phyloP scores from a whole-genome alignment of 2,888 invertebrate species.

The Zonitis immaculata region DNA sequence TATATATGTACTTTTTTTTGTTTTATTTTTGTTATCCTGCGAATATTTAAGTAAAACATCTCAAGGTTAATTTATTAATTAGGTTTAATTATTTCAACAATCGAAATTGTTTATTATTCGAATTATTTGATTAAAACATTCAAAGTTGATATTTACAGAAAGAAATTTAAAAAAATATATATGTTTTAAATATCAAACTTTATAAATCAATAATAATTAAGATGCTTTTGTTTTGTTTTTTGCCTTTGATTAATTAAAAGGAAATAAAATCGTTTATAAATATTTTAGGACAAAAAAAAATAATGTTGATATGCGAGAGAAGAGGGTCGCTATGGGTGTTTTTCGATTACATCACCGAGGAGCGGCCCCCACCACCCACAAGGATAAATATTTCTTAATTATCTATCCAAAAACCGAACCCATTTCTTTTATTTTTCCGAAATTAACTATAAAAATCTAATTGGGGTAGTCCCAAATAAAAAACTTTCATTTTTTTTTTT shows the following conservation, averaged over 20 bases:
- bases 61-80: neutral
- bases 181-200: neutral
- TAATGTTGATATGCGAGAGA: slow-evolving; percentile 11
- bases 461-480: too few species aligned
- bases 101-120: neutral
- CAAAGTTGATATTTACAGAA: neutral
- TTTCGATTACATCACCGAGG: slow-evolving; percentile 29
- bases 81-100: neutral
- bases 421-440: too few species aligned
- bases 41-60: neutral
- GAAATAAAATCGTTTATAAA: neutral
- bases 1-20: too few species aligned
- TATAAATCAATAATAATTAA: too few species aligned
- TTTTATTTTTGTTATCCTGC: slow-evolving; percentile 1
- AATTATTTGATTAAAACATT: neutral
- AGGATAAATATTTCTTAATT: slow-evolving; percentile 28
- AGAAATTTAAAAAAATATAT: neutral
- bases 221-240: too few species aligned
- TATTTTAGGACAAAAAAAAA: too few species aligned
- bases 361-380: slow-evolving; percentile 29
- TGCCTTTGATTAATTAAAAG: neutral
- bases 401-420: neutral
- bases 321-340: slow-evolving; percentile 28
- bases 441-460: too few species aligned
- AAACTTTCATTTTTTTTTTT: too few species aligned